Percentiles rank a stretch among this genome's conserved stretches.
These are phyloP conservation scores for Steatornis caripensis DNA, from an alignment of 2,113 vertebrate species.

Conservation along the genomic window DNA sequence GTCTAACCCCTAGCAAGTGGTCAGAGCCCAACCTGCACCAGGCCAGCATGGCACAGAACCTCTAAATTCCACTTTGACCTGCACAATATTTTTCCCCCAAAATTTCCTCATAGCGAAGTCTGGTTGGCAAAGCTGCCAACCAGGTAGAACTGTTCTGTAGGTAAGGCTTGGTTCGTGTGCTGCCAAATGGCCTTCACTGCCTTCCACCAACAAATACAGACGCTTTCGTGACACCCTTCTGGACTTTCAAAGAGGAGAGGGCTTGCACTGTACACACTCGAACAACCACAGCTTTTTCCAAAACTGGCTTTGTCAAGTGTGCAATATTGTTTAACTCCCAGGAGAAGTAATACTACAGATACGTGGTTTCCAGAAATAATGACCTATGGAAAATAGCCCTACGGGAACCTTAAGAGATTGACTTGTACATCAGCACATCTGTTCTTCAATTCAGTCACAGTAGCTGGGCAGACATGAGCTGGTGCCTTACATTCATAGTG, in stretches of 20 bases:
- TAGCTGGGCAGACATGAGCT: neutral
- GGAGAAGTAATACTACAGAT: neutral
- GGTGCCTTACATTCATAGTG: neutral
- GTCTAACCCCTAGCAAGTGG: neutral
- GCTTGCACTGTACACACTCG: neutral
- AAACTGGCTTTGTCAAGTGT: neutral
- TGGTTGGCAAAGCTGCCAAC: neutral
- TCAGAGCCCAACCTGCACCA: neutral
- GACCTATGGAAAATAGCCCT: neutral
- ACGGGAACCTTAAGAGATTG: neutral
- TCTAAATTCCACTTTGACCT: neutral
- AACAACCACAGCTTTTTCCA: neutral
- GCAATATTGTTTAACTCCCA: neutral
- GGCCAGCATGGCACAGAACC: neutral
- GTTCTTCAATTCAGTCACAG: neutral
- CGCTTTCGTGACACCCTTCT: neutral
- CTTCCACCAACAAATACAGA: neutral
- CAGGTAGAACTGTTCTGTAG: neutral
- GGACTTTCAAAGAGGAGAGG: neutral
- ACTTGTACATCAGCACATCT: neutral
- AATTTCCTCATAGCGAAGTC: neutral
- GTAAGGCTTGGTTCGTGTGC: neutral
- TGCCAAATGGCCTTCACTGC: neutral
- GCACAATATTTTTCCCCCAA: neutral
- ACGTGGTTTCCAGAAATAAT: neutral